Base-by-base conservation (phyloP, 1,140 invertebrate species). In the Tribolium madens region DNA sequence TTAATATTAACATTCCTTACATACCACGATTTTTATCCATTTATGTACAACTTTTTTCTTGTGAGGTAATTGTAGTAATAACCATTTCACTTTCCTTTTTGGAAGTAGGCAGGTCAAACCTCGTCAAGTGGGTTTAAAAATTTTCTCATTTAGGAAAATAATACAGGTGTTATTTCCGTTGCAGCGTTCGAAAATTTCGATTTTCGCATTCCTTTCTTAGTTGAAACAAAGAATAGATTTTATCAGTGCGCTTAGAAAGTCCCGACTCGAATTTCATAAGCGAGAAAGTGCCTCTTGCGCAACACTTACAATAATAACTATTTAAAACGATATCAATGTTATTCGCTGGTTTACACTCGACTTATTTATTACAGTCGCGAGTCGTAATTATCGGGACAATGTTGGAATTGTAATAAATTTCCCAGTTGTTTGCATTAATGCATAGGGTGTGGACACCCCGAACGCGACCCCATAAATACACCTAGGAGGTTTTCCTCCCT, bases 301-400 rank as follows among this genome's bases (percentile, higher is more conserved):
- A 72, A 72, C 50, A 31, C 46, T 21, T 47, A 52, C 46, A 72
- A 72, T 72, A 72, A 72, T 52, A 72, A 72, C 70, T 52, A 72
- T 52, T 72, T 71, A 46, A 72, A 72, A 72, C 70, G 47, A 31
- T 72, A 72, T 72, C 70, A 72, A 52, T 52, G 50, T 72, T 72
- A 72, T 72, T 72, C 46, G 36, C 70, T 17, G 70, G 17, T 72
- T 72, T 72, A 72, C 70, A 72, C 47, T 72, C 46, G 70, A 48
- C 50, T 72, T 72, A 72, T 72, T 72, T 72, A 72, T 52, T 50
- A 52, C 31, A 33, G 70, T 72, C 14, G 70, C 70, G 13, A 14
- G 46, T 17, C 17, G 70, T 72, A 72, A 71, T 71, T 71, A 71
- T 71, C 68, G 47, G 68, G 68, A 71, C 68, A 71, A 72, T 52